A percentile compares a stretch with the other conserved stretches of the same genome.
Evolutionary conservation across 35 echinoderm and acorn worm species (phyloP).

Genomic region (Ophiothrix spiculata): DNA sequence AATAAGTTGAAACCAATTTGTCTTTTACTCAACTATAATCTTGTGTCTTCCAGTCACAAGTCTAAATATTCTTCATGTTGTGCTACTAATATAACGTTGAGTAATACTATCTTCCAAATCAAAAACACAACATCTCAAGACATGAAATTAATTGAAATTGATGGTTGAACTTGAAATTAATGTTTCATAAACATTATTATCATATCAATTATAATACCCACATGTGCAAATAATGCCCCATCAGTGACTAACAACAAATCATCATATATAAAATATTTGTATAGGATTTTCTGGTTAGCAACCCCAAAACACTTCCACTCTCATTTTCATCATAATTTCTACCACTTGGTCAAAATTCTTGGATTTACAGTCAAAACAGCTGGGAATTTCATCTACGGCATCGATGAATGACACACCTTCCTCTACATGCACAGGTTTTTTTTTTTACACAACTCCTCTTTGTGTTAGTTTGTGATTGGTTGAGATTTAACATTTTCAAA

Average conservation of each 20-base stretch:
- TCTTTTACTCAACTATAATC: too few relatives aligned
- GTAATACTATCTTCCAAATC: background rate
- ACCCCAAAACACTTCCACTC: background rate
- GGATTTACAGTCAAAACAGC: background rate
- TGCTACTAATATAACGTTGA: too few relatives aligned
- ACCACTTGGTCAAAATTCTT: background rate
- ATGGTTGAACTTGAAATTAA: background rate
- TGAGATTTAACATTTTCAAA: background rate
- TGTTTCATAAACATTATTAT: background rate
- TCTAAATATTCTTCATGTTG: too few relatives aligned
- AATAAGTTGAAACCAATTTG: too few relatives aligned
- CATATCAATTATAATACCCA: background rate
- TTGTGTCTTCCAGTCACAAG: too few relatives aligned
- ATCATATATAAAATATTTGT: background rate
- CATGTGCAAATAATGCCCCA: background rate
- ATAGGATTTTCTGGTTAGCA: background rate
- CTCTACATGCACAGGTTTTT: background rate
- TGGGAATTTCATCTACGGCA: background rate
- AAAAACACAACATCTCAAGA: background rate
- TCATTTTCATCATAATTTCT: background rate
- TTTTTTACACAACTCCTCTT: background rate
- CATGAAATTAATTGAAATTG: background rate
- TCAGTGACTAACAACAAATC: background rate
- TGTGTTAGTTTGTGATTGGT: background rate
- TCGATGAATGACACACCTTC: background rate